Evolutionary conservation across 2,113 vertebrate genomes (phyloP), one percentile per base, ranked within the genome.

Genomic region (Misgurnus mizolepis): DNA sequence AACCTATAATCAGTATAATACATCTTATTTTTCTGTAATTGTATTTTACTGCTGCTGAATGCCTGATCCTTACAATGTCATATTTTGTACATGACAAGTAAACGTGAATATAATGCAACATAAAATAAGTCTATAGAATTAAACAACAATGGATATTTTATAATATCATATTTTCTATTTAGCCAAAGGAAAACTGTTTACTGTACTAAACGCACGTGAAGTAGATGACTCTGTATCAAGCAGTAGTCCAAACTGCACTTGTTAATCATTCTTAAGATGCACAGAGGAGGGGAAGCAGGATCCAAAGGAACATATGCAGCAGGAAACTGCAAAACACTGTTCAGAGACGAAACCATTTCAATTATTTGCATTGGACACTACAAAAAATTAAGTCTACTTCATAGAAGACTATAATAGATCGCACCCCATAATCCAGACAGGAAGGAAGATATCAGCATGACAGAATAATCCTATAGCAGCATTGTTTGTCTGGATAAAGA

Each of bases 341-440:
- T 4, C 66, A 66, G 50, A 74, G 22, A 22, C 47, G 10, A 43
- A 14, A 34, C 7, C 39, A 34, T 53, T 40, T 50, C 1, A 67
- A 61, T 64, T 6, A 43, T 6, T 34, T 40, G 9, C 12, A 65
- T 14, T 45, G 15, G 12, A 22, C 58, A 34, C 15, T 34, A 34
- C 27, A 34, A 34, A 34, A 34, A 34, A 34, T 34, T 9, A 50
- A 76, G 10, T 5, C 7, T 18, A 17, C n/a, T 7, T 53, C 49
- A 53, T 12, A 53, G 12, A 53, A 12, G 3, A 53, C 9, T 18
- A 18, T 3, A 67, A 11, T 74, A 12, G 50, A 62, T 73, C 89
- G 89, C 93, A 99, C 98, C 98, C 95, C 70, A 98, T 86, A 84
- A 98, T 95, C 95, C 96, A 99, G 47, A 94, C 94, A 0, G 96